Evolutionary conservation across 2,113 vertebrate genomes (phyloP).

Genomic region (Aphelocoma coerulescens): DNA sequence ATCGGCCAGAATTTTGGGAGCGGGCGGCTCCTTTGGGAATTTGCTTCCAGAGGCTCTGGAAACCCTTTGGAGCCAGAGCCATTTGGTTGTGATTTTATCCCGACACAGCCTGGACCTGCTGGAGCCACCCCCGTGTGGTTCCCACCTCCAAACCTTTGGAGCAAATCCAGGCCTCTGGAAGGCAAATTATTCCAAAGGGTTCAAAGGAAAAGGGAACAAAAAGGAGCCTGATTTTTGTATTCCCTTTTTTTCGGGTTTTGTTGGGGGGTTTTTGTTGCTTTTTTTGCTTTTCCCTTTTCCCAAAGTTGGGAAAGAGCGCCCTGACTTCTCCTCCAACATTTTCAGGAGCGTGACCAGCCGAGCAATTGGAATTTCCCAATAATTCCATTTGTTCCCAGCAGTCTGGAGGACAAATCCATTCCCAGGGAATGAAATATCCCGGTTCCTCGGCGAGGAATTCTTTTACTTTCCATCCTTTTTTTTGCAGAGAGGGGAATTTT

Average conservation of each 20-base stretch:
- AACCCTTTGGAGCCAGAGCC: not conserved
- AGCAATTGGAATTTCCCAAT: not conserved
- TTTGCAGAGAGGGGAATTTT: not conserved
- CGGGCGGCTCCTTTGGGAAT: fast-evolving
- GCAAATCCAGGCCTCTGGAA: not conserved
- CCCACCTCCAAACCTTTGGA: not conserved
- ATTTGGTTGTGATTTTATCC: not conserved
- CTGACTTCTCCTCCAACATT: not conserved
- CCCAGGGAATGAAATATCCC: not conserved
- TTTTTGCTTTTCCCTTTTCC: not conserved
- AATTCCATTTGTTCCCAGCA: not conserved
- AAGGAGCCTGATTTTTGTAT: not conserved
- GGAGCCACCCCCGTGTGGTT: not conserved
- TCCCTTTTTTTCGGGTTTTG: no score
- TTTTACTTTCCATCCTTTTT: fast-evolving
- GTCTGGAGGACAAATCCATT: not conserved
- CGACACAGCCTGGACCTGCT: not conserved
- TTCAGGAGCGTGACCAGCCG: fast-evolving
- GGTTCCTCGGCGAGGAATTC: fast-evolving
- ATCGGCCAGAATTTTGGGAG: not conserved
- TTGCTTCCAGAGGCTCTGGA: not conserved
- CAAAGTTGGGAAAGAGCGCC: not conserved
- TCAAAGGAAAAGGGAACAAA: not conserved
- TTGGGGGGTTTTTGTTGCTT: not conserved
- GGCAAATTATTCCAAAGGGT: not conserved